These are phyloP conservation scores for Nibea albiflora DNA, from an alignment of 2,113 vertebrate species.

Conservation along the genomic window DNA sequence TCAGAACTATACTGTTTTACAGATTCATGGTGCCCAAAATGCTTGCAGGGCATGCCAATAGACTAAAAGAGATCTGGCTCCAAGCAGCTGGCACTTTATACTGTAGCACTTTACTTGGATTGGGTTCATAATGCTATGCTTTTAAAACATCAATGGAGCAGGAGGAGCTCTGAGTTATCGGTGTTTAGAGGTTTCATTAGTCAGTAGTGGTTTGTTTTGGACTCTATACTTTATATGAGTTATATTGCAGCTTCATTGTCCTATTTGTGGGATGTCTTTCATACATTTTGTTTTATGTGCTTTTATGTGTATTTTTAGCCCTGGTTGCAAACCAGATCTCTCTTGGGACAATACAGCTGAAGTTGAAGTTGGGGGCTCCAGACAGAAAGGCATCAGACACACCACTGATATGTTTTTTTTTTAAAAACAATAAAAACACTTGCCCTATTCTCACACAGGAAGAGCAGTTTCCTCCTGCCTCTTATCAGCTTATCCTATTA, in stretches of 20 bases:
- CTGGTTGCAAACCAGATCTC: background rate
- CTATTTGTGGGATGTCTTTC: background rate
- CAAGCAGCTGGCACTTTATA: background rate
- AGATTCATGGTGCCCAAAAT: background rate
- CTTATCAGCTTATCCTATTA: slow-evolving; percentile 44
- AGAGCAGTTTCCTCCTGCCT: slow-evolving; percentile 18
- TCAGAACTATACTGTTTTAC: background rate
- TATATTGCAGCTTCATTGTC: background rate
- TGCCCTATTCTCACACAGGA: slow-evolving; percentile 22
- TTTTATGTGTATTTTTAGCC: slow-evolving; percentile 35
- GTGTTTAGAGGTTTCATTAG: slow-evolving; percentile 10
- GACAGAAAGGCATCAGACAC: slow-evolving; percentile 34
- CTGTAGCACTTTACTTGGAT: background rate
- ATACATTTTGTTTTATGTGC: slow-evolving; percentile 17
- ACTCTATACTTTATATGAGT: slow-evolving; percentile 22
- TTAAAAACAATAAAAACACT: background rate
- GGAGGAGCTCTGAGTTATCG: slow-evolving; percentile 6
- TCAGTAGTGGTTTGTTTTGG: slow-evolving; percentile 8
- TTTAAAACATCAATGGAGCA: slow-evolving; percentile 13
- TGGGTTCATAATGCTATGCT: background rate
- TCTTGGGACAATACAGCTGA: background rate
- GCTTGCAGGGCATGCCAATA: background rate
- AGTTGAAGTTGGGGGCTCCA: slow-evolving; percentile 34
- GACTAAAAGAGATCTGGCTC: slow-evolving; percentile 6
- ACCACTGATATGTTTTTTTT: background rate